A percentile compares a stretch with the other conserved stretches of the same genome.
Conservation (phyloP, 2,113 vertebrate species). For the Callocephalon fimbriatum region DNA sequence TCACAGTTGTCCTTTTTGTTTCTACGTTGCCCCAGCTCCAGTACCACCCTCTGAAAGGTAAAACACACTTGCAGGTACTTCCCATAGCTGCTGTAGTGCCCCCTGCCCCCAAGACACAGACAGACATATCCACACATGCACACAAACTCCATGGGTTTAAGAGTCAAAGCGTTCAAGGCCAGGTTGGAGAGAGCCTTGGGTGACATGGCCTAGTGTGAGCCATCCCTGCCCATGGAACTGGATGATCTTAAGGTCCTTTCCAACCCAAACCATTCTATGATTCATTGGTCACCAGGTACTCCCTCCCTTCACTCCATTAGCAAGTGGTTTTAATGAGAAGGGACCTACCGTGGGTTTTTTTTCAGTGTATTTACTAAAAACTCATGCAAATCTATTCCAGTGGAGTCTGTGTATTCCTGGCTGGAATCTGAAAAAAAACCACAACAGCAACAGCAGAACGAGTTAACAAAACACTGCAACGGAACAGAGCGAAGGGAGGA, state of each 20-base stretch:
- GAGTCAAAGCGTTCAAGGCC: neutral
- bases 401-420: slow-evolving; percentile 99
- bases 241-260: neutral
- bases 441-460: slow-evolving; percentile 9
- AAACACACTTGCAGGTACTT: neutral
- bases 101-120: neutral
- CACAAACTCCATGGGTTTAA: neutral
- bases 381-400: slow-evolving; percentile 98
- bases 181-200: neutral
- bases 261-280: neutral
- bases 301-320: neutral
- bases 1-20: neutral
- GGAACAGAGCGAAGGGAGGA: neutral
- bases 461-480: neutral
- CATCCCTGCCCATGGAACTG: neutral
- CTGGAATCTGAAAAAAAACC: slow-evolving; percentile 88
- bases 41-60: neutral
- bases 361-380: slow-evolving; percentile 99
- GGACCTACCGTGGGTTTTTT: slow-evolving; percentile 97
- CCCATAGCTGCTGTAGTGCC: neutral
- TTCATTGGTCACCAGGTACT: neutral
- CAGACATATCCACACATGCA: neutral
- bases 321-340: slow-evolving; percentile 71
- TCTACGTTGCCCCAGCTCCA: neutral
- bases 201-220: neutral